These are phyloP conservation scores for Episyrphus balteatus DNA, from an alignment of 1,140 invertebrate genomes.

Conservation along the genomic window DNA sequence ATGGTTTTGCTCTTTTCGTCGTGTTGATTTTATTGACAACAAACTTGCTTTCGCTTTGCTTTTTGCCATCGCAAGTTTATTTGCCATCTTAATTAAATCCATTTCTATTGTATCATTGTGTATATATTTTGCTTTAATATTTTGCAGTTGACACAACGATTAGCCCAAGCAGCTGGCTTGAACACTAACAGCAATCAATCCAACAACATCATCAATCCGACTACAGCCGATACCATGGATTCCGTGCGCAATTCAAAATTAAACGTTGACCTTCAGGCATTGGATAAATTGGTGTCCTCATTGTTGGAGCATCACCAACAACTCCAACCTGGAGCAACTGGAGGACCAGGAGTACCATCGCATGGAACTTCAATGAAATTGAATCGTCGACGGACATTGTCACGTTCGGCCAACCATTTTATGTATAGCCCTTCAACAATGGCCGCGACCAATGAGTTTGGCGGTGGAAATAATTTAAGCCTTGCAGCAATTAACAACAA, in stretches of 20 bases:
- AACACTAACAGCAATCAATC: conserved; percentile 8
- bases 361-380: conserved; percentile 24
- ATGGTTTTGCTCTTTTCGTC: no score
- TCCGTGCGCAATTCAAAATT: conserved; percentile 27
- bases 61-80: no score
- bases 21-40: no score
- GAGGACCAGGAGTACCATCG: conserved; percentile 1
- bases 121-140: neutral
- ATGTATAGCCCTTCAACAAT: conserved; percentile 3
- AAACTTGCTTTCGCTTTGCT: no score
- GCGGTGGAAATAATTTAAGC: neutral
- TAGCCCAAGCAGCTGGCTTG: conserved; percentile 29
- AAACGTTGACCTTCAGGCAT: conserved; percentile 25
- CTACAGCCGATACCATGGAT: conserved; percentile 24
- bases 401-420: conserved; percentile 27
- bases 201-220: neutral
- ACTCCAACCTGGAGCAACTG: neutral
- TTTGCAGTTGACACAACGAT: conserved; percentile 24
- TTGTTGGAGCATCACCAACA: conserved; percentile 24
- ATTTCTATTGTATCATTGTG: no score
- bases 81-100: no score
- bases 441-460: neutral
- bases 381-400: conserved; percentile 28
- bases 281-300: conserved; percentile 31
- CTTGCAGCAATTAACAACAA: neutral